Conservation (phyloP, 2,113 vertebrate genomes). For the Pteropus alecto region DNA sequence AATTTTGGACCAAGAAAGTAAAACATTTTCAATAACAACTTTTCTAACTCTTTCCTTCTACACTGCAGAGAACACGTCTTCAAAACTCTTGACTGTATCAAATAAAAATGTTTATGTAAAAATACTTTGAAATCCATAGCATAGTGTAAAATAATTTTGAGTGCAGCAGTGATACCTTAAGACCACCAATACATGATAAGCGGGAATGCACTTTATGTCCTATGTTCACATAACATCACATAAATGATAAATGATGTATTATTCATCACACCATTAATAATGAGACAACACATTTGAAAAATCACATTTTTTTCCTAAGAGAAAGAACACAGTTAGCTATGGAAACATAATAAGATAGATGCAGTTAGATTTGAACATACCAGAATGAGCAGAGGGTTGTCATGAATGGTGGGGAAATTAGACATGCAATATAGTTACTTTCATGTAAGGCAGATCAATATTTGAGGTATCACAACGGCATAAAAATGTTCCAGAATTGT, state of each 20-base stretch:
- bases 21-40: neutral
- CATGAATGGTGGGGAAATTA: neutral
- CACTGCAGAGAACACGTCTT: neutral
- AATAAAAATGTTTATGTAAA: neutral
- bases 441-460: neutral
- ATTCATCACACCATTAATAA: neutral
- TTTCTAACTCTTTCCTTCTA: neutral
- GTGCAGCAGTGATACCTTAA: neutral
- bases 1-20: neutral
- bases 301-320: neutral
- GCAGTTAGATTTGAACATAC: neutral
- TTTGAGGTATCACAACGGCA: neutral
- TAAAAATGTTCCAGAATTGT: neutral
- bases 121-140: neutral
- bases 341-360: neutral
- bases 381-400: neutral
- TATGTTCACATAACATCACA: neutral
- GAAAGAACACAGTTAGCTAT: neutral
- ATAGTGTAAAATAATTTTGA: neutral
- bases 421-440: neutral
- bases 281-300: neutral
- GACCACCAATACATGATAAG: neutral
- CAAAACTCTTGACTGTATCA: neutral
- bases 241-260: neutral
- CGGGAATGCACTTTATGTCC: neutral